Base-by-base conservation (phyloP, 2,113 vertebrate species). In the Spea bombifrons region DNA sequence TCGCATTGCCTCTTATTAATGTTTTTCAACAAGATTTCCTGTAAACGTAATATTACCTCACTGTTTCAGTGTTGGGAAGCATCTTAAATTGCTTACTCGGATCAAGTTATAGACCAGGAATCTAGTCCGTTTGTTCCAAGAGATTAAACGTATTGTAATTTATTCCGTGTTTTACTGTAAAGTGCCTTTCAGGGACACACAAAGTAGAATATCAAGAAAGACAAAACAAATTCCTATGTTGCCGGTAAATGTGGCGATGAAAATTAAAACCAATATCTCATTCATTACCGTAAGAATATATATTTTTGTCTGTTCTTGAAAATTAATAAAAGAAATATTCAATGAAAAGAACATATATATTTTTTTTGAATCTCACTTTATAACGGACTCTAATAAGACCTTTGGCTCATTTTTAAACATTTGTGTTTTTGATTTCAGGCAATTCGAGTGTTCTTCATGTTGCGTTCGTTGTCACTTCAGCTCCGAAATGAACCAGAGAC, bases 391-490 rank as follows among this genome's bases (percentile, higher is more conserved):
- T 30, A 30, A 30, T 30, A 30, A 30, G 30, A 30, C 30, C 30
- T 30, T 30, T 30, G 30, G 30, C 30, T 30, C 30, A 5, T 66
- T 66, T 66, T 46, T 68, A 53, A 53, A 4, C 7, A 15, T 16
- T 63, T 48, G 59, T 0, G 9, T 52, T 16, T 64, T 73, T 86
- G 49, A 77, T 16, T 72, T 71, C 75, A 99, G 97, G 97, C 97
- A 8, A 99, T 99, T 87, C 92, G 97, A 12, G 96, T 97, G 65
- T 97, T 98, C 90, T 98, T 99, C 86, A 98, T 99, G 96, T 84
- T 99, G 78, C 90, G 97, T 5, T 94, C 95, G 0, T 86, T 99
- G 59, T 98, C 96, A 0, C 91, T 98, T 66, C 94, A 96, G 64
- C 92, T 99, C 50, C 92, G 84, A 81, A 89, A 87, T 5, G 95